Conservation (phyloP, 2,888 invertebrate species). For the Heteromurus nitidus region DNA sequence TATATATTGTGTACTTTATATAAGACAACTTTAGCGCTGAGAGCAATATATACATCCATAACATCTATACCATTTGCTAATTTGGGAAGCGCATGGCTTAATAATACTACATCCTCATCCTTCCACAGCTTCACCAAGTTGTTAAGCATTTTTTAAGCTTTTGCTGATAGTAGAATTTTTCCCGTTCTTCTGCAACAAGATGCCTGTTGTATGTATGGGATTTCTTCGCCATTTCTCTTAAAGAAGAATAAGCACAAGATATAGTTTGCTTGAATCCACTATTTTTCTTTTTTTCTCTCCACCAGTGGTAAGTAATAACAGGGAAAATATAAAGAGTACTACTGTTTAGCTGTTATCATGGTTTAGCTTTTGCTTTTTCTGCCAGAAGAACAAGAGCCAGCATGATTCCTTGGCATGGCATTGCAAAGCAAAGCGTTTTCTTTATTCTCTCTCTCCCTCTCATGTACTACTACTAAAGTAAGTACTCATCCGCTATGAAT, state of each 20-base stretch:
- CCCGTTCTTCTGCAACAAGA: too few species aligned
- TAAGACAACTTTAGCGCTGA: neutral
- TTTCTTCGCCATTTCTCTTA: too few species aligned
- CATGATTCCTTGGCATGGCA: conserved; percentile 49
- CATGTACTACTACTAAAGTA: too few species aligned
- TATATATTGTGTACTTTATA: neutral
- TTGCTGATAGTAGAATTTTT: conserved; percentile 38
- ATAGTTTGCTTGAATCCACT: too few species aligned
- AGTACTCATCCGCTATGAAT: conserved; percentile 26
- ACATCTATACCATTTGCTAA: conserved; percentile 53
- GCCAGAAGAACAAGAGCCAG: conserved; percentile 44
- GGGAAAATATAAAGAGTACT: conserved; percentile 19
- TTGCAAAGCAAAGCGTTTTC: conserved; percentile 35
- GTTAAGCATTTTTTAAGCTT: conserved; percentile 45
- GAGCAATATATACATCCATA: neutral
- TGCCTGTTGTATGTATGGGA: too few species aligned
- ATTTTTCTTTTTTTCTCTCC: neutral
- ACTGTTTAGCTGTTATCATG: conserved; percentile 43
- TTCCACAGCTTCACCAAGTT: conserved; percentile 14
- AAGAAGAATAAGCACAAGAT: too few species aligned
- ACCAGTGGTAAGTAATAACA: conserved; percentile 38
- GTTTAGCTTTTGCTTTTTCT: conserved; percentile 33
- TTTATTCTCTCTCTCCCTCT: conserved; percentile 17
- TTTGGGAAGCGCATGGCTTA: conserved; percentile 69
- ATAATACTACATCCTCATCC: neutral